Conservation (phyloP, 2,888 invertebrate species). For the Andrena marginata region DNA sequence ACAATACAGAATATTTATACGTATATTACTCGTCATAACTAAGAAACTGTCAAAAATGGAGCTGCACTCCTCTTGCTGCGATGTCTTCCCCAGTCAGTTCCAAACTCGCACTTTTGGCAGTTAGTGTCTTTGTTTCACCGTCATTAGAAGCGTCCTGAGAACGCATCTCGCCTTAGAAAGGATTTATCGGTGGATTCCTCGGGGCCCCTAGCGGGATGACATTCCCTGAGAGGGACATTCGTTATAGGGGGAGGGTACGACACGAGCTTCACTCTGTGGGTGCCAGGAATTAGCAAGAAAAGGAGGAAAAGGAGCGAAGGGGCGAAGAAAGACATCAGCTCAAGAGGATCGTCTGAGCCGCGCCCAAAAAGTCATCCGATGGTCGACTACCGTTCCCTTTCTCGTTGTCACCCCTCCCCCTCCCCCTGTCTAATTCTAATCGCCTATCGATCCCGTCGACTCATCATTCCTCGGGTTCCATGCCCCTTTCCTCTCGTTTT, state of each 20-base stretch:
- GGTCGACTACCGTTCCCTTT: constrained; percentile 9
- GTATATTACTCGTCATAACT: too few relatives aligned
- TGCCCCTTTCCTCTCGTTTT: not conserved
- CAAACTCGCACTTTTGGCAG: not conserved
- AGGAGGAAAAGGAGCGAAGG: not conserved
- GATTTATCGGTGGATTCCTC: constrained; percentile 18
- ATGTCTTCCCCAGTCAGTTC: not conserved
- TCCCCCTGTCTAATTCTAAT: constrained; percentile 61
- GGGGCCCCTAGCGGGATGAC: not conserved
- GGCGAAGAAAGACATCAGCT: constrained; percentile 36
- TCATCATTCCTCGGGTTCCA: constrained; percentile 23
- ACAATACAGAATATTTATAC: too few relatives aligned
- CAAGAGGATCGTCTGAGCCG: constrained; percentile 39
- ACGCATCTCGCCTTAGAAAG: not conserved
- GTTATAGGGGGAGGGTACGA: not conserved
- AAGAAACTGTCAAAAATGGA: too few relatives aligned
- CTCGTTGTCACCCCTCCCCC: not conserved
- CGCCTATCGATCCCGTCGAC: constrained; percentile 54
- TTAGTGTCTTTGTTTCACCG: not conserved
- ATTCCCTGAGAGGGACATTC: constrained; percentile 28
- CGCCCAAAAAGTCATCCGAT: constrained; percentile 54
- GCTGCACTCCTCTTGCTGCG: not conserved
- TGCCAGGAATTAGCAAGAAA: constrained; percentile 22
- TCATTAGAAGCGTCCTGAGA: not conserved
- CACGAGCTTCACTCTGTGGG: not conserved